phyloP scores from a whole-genome alignment of 2,113 vertebrate genomes.

The Pachypanchax playfairii region DNA sequence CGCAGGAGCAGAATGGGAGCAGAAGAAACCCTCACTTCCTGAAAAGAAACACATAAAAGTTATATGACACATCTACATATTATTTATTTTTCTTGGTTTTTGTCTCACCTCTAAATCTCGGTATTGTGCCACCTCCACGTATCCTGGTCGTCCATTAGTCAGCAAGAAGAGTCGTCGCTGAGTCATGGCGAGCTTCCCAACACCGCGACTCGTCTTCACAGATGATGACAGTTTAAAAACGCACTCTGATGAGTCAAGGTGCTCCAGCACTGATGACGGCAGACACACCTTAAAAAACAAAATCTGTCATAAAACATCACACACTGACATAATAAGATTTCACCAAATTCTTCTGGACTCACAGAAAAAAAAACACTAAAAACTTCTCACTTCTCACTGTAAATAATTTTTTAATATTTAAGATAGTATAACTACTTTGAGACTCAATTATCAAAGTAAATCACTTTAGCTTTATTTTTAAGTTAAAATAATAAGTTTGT shows the following conservation, averaged over 20 bases:
- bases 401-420: too few species aligned
- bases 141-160: slow-evolving; percentile 86
- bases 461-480: too few species aligned
- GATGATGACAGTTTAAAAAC: slow-evolving; percentile 95
- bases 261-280: slow-evolving; percentile 81
- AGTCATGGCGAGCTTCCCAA: slow-evolving; percentile 97
- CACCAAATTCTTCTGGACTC: too few species aligned
- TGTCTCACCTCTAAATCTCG: slow-evolving; percentile 88
- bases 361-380: background rate
- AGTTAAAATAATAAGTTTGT: too few species aligned
- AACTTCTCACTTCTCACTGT: too few species aligned
- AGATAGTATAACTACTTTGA: too few species aligned
- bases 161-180: slow-evolving; percentile 93
- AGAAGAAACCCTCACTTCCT: slow-evolving; percentile 92
- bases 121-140: slow-evolving; percentile 89
- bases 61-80: background rate
- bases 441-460: too few species aligned
- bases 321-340: too few species aligned
- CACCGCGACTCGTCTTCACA: slow-evolving; percentile 89
- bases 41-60: background rate
- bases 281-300: slow-evolving; percentile 83
- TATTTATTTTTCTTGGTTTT: background rate
- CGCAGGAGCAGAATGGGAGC: slow-evolving; percentile 86
- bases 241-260: slow-evolving; percentile 87
- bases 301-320: background rate